A percentile compares a stretch with the other conserved stretches of the same genome.
Conservation (phyloP, 2,888 invertebrate species). For the Gandaritis pyraliata region DNA sequence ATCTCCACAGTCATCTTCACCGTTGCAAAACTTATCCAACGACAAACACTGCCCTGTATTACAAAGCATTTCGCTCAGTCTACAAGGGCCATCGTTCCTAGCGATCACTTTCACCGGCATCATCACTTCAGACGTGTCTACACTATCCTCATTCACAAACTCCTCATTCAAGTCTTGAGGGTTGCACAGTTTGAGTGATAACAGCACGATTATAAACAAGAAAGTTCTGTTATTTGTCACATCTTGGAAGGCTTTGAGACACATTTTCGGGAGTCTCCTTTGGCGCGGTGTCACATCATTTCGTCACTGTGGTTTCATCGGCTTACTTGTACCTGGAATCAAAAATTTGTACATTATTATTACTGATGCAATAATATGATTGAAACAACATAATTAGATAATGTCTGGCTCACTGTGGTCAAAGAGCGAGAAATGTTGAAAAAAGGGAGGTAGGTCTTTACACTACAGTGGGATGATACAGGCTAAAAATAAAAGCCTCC, state of each 20-base stretch:
- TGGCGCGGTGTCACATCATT: slow-evolving; percentile 66
- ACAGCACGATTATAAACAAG: slow-evolving; percentile 72
- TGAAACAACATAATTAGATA: too few relatives aligned
- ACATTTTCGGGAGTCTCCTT: slow-evolving; percentile 62
- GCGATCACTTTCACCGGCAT: slow-evolving; percentile 64
- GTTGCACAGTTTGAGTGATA: slow-evolving; percentile 75
- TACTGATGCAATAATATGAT: too few relatives aligned
- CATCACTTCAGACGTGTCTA: slow-evolving; percentile 63
- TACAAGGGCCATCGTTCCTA: slow-evolving; percentile 75
- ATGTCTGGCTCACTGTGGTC: too few relatives aligned
- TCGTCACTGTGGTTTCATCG: slow-evolving; percentile 41
- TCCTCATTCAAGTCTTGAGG: slow-evolving; percentile 77
- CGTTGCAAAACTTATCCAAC: slow-evolving; percentile 90
- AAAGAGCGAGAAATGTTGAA: too few relatives aligned
- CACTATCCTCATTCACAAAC: slow-evolving; percentile 71
- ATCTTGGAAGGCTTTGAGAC: slow-evolving; percentile 67
- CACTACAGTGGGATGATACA: too few relatives aligned
- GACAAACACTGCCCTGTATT: slow-evolving; percentile 88
- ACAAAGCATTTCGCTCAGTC: slow-evolving; percentile 85
- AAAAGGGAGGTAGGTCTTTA: too few relatives aligned
- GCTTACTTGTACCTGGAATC: slow-evolving; percentile 61
- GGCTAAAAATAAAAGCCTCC: too few relatives aligned
- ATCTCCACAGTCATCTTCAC: slow-evolving; percentile 90
- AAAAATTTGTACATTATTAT: slow-evolving; percentile 32
- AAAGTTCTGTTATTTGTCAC: slow-evolving; percentile 71